Evolutionary conservation across 1,140 invertebrate species (phyloP).

Genomic region (Bactericera cockerelli): DNA sequence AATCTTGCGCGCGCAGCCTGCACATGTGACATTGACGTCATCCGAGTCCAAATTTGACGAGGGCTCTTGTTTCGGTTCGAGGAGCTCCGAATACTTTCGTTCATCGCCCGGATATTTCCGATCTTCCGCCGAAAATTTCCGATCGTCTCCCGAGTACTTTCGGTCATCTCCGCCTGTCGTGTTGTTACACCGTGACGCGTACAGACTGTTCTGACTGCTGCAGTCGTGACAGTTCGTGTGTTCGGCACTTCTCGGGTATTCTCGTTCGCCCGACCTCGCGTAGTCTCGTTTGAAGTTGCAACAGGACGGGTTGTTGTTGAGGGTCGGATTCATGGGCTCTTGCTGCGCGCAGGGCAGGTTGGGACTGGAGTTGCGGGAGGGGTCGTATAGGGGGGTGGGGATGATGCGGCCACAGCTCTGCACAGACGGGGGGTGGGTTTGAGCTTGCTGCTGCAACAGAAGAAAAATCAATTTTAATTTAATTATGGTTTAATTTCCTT

Average conservation of each 20-base stretch:
- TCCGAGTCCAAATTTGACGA: constrained; percentile 23
- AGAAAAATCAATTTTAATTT: no score
- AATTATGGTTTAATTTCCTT: no score
- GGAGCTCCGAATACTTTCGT: constrained; percentile 23
- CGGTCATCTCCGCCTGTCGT: neutral
- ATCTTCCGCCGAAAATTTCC: neutral
- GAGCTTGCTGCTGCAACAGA: constrained; percentile 31
- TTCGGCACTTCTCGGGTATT: constrained; percentile 29
- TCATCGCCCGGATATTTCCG: constrained; percentile 3
- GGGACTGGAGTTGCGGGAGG: constrained; percentile 49
- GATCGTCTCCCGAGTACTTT: neutral
- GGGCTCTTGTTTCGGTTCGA: constrained; percentile 19
- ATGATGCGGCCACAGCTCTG: constrained; percentile 26
- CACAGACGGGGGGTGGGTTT: neutral
- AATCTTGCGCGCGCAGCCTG: constrained; percentile 69
- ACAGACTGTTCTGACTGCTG: constrained; percentile 15
- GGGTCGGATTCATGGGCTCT: constrained; percentile 27
- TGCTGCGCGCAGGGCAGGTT: constrained; percentile 47
- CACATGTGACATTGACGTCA: constrained; percentile 42
- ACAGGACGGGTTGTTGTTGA: constrained; percentile 31
- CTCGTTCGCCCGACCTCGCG: constrained; percentile 23
- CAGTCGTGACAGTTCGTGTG: constrained; percentile 23
- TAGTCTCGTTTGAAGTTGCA: constrained; percentile 33
- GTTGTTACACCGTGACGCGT: neutral
- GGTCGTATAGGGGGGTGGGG: constrained; percentile 44